Evolutionary conservation across 2,113 vertebrate genomes (phyloP).

Genomic region (Callipepla squamata): DNA sequence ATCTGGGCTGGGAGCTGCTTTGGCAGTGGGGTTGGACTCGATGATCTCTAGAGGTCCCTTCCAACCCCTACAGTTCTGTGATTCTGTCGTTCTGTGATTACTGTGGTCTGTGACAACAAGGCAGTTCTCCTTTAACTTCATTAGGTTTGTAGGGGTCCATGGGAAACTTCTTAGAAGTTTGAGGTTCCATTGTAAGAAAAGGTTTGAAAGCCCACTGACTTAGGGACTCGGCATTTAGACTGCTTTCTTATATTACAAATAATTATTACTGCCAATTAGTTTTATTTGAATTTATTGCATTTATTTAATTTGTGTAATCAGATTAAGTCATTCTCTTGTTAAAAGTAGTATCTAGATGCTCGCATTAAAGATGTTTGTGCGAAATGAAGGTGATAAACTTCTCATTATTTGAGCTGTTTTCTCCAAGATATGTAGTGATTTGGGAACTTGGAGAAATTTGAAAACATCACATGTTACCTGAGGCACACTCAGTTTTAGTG

Average conservation of each 20-base stretch:
- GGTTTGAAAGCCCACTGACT: background rate
- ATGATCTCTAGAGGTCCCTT: too few species aligned
- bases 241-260: background rate
- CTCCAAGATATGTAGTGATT: background rate
- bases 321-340: background rate
- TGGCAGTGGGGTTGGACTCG: too few species aligned
- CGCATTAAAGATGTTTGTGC: background rate
- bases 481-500: background rate
- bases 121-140: background rate
- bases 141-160: background rate
- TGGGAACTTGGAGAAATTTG: background rate
- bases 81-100: background rate
- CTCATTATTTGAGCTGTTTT: background rate
- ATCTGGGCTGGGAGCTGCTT: too few species aligned
- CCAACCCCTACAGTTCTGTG: too few species aligned
- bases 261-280: background rate
- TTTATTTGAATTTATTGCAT: background rate
- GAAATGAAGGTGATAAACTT: background rate
- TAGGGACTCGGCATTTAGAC: background rate
- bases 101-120: background rate
- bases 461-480: background rate
- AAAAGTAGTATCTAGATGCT: background rate
- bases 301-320: background rate
- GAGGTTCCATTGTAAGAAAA: background rate
- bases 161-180: background rate